Conservation (phyloP, 2,888 invertebrate species). For the Drosophila prolongata region DNA sequence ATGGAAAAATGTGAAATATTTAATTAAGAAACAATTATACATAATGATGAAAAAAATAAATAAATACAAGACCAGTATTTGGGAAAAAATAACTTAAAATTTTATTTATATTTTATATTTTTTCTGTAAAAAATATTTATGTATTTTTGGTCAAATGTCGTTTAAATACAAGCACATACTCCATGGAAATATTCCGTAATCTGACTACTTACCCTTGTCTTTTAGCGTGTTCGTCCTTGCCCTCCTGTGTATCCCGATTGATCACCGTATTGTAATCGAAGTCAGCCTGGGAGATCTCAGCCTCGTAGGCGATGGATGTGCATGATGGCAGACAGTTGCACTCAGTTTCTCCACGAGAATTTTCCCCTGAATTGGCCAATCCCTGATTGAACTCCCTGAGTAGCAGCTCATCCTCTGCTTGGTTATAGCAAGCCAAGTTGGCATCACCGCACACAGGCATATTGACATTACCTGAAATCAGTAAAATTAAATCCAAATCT, state of each 20-base stretch:
- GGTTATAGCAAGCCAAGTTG: conserved; percentile 80
- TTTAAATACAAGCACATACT: no score
- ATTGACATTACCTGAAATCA: conserved; percentile 70
- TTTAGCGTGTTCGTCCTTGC: conserved; percentile 67
- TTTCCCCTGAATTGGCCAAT: conserved; percentile 68
- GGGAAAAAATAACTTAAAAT: no score
- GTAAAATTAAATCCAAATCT: neutral
- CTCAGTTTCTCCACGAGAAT: conserved; percentile 81
- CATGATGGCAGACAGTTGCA: conserved; percentile 86
- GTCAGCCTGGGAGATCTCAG: conserved; percentile 90
- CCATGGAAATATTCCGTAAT: no score
- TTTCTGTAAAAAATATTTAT: no score
- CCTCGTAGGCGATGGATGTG: conserved; percentile 89
- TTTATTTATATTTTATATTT: no score
- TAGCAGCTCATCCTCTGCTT: conserved; percentile 82
- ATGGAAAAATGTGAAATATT: no score
- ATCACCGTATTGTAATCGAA: conserved; percentile 88
- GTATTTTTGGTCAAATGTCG: no score
- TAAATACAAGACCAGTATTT: no score
- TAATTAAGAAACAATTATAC: no score
- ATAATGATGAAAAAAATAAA: no score
- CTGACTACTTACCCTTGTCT: conserved; percentile 65
- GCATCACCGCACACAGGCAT: conserved; percentile 84
- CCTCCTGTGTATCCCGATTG: conserved; percentile 83
- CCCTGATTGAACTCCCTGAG: conserved; percentile 83